Conservation (phyloP, 2,797 vertebrate species). For the Amblyopsis hoosieri region DNA sequence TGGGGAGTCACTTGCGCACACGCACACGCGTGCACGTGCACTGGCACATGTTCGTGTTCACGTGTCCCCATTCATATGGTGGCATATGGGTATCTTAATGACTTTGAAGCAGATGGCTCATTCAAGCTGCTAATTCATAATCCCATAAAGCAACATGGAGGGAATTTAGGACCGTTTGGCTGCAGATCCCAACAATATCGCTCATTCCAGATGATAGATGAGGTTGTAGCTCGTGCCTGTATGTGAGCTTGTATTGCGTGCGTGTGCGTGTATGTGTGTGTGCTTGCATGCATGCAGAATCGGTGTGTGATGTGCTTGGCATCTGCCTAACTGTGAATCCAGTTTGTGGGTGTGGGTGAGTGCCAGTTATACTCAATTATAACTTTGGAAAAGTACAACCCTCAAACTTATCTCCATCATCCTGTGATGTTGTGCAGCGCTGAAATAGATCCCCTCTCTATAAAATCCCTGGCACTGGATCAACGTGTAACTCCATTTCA, state of each 20-base stretch:
- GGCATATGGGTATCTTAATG: conserved; percentile 71
- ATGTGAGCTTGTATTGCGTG: conserved; percentile 6
- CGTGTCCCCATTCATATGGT: conserved; percentile 53
- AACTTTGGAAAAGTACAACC: conserved; percentile 62
- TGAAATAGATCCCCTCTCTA: conserved; percentile 40
- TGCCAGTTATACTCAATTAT: conserved; percentile 65
- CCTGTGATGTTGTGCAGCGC: conserved; percentile 51
- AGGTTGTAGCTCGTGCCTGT: conserved; percentile 14
- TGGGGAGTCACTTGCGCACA: conserved; percentile 25
- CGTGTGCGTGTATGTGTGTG: conserved; percentile 11
- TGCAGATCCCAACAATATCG: conserved; percentile 52
- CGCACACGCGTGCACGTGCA: neutral
- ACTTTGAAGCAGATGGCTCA: conserved; percentile 75
- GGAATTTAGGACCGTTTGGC: conserved; percentile 73
- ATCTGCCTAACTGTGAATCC: no score
- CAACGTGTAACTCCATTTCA: conserved; percentile 43
- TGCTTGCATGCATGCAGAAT: neutral
- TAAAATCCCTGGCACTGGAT: conserved; percentile 39
- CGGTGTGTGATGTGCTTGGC: conserved; percentile 1
- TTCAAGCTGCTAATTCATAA: conserved; percentile 78
- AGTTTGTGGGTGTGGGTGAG: conserved; percentile 22
- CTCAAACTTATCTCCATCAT: conserved; percentile 68
- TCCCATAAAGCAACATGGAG: conserved; percentile 73
- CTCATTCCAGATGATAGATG: conserved; percentile 64
- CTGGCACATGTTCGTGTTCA: neutral